Base-by-base conservation (phyloP, 2,797 vertebrate genomes). In the Labroides dimidiatus region DNA sequence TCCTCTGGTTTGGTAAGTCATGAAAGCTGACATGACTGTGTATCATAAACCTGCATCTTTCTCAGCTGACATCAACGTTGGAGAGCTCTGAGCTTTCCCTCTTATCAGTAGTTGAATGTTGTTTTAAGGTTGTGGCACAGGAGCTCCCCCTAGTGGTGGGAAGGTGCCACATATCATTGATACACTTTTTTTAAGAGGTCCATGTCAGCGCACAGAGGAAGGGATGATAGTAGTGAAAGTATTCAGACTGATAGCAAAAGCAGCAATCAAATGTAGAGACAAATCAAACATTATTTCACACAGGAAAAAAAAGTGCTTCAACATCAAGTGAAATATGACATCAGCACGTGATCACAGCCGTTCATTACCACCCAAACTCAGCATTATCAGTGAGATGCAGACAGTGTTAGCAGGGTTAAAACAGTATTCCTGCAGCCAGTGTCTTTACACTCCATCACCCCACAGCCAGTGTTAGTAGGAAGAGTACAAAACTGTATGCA, bases 381-480 rank as follows among this genome's bases (percentile, higher is more conserved):
- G 50, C 57, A 55, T 45, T 19, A 56, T 60, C 7, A 55, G 1
- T 33, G 41, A 61, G 71, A 80, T 56, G 58, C 60, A 62, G 23
- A 77, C 37, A 17, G 57, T 72, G 80, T 84, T 84, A 72, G 69
- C 6, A 62, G 52, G n/a, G 48, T 68, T 78, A 44, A 82, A 27
- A 71, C 42, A 30, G 48, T 54, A 52, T 44, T 66, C 30, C 39
- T 57, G 49, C 67, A 79, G 81, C 47, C 70, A 81, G 69, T 39
- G 1, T 47, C 23, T 56, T 56, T 33, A 43, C 48, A 63, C 62
- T 45, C 48, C 33, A 45, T 58, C 49, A 10, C 37, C 51, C 41
- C 51, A 48, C 71, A 81, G 64, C 62, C 75, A 71, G 30, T 65
- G 78, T 89, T 89, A 88, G 80, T 89, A 55, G 15, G 52, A 33